These are phyloP conservation scores for Stenichneumon culpator DNA, from an alignment of 2,888 invertebrate genomes.

Conservation along the genomic window DNA sequence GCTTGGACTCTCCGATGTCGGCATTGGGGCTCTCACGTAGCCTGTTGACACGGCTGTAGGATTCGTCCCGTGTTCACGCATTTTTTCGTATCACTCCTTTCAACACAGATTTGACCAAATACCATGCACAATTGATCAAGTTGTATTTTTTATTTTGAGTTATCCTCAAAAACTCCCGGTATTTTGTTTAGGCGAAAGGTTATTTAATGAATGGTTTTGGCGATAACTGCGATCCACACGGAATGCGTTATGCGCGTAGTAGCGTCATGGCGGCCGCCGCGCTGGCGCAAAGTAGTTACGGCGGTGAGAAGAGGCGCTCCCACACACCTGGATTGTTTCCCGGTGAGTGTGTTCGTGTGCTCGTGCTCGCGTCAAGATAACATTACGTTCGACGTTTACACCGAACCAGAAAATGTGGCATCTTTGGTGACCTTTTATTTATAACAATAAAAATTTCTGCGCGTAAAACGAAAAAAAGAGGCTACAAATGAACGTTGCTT, in stretches of 20 bases:
- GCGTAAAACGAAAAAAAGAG: no score
- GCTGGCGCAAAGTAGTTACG: background rate
- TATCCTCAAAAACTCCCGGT: background rate
- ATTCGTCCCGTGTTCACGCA: background rate
- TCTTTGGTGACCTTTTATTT: no score
- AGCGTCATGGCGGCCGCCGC: background rate
- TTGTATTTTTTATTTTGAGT: background rate
- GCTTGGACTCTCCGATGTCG: background rate
- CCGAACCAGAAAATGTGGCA: background rate
- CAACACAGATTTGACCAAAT: background rate
- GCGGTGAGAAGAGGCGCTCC: background rate
- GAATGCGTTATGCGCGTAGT: background rate
- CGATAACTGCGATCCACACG: background rate
- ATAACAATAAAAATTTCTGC: no score
- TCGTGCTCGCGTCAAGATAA: background rate
- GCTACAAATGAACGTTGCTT: no score
- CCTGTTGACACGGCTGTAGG: background rate
- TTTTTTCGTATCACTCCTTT: background rate
- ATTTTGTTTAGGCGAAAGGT: background rate
- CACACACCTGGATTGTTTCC: background rate
- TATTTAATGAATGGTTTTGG: background rate
- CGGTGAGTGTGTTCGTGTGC: background rate
- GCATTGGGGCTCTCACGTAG: background rate
- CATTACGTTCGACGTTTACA: background rate
- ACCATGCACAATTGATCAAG: background rate